Percentiles rank a stretch among this genome's conserved stretches.
Conservation (phyloP, 2,888 invertebrate genomes). For the Anthrax anthrax region DNA sequence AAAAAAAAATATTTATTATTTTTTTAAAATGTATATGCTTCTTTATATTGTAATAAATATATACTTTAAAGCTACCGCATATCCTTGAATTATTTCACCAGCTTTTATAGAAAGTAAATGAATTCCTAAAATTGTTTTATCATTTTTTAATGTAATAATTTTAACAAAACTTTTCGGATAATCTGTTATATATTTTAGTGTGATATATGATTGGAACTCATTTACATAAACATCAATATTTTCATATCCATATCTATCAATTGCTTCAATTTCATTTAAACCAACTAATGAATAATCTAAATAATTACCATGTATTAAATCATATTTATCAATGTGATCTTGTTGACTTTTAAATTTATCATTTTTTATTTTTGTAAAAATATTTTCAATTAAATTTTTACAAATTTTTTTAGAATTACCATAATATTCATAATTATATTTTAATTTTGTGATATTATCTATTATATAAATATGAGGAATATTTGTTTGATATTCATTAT, state of each 20-base stretch:
- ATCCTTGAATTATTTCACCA: constrained; percentile 1
- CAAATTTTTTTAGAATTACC: background rate
- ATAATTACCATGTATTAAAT: background rate
- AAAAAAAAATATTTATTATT: too few relatives aligned
- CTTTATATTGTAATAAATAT: background rate
- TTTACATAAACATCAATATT: background rate
- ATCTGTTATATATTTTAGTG: too few relatives aligned
- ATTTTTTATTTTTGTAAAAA: background rate
- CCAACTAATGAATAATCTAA: constrained; percentile 2
- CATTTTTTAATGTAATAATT: background rate
- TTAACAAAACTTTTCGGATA: background rate
- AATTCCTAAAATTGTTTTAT: constrained; percentile 1
- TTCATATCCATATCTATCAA: background rate
- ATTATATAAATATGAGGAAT: background rate
- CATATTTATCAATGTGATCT: background rate
- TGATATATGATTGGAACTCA: too few relatives aligned
- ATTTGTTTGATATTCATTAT: background rate
- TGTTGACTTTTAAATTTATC: too few relatives aligned
- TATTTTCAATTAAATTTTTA: background rate
- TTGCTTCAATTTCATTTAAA: background rate
- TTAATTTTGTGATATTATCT: background rate
- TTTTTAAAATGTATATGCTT: too few relatives aligned
- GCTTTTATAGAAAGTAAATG: background rate
- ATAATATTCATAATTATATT: background rate
- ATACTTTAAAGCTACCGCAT: constrained; percentile 1